phyloP scores from a whole-genome alignment of 2,888 invertebrate species.

The Agelastica alni region DNA sequence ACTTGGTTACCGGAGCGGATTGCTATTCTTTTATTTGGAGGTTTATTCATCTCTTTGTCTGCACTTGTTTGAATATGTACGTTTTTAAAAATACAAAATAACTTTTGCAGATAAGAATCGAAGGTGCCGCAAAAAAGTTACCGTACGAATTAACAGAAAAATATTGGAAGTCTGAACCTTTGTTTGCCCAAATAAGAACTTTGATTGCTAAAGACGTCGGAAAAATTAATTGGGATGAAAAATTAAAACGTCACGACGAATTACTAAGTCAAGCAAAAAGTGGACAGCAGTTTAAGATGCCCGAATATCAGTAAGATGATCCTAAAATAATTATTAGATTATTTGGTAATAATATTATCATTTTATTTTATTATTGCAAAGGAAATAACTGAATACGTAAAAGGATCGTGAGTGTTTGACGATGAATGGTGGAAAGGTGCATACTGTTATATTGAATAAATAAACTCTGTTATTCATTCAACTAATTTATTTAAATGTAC shows the following conservation, averaged over 20 bases:
- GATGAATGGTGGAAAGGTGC: no score
- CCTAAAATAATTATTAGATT: no score
- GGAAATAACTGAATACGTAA: no score
- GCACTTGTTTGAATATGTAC: not conserved
- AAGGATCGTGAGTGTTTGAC: no score
- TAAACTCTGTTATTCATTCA: no score
- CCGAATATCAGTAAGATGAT: constrained; percentile 59
- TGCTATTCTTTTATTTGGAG: not conserved
- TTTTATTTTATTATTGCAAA: no score
- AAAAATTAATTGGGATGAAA: constrained; percentile 55
- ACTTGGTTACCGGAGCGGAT: no score
- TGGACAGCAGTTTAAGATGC: constrained; percentile 49
- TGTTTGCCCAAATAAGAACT: constrained; percentile 55
- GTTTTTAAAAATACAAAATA: not conserved
- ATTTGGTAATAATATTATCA: no score
- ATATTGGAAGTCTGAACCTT: constrained; percentile 56
- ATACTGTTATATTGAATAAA: no score
- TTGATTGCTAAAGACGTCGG: constrained; percentile 57
- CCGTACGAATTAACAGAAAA: constrained; percentile 45
- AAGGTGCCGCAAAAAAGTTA: constrained; percentile 53
- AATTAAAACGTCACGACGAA: constrained; percentile 56
- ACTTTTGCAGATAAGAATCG: constrained; percentile 54
- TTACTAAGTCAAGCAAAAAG: constrained; percentile 47
- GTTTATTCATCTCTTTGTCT: not conserved
- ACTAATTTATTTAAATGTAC: no score